A percentile compares a stretch with the other conserved stretches of the same genome.
Conservation (phyloP, 1,140 invertebrate genomes). For the Parasteatoda tepidariorum region DNA sequence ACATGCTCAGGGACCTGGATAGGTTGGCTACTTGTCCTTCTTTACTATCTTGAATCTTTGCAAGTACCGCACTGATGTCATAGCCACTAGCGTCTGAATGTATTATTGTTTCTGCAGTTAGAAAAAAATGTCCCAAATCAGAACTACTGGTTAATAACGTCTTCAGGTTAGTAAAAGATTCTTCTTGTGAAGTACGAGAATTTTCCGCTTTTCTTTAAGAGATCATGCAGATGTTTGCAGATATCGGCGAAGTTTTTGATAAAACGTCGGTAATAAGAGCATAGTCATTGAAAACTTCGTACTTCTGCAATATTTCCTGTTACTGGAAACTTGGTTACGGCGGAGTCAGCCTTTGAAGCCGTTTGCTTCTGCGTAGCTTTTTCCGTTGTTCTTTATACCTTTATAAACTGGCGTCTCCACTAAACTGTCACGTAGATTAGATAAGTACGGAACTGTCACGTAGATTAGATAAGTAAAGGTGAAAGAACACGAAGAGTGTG, state of each 20-base stretch:
- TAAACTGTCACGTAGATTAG: too few species aligned
- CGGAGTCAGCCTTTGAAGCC: too few species aligned
- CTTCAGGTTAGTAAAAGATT: conserved; percentile 30
- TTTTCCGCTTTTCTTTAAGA: background rate
- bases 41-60: conserved; percentile 66
- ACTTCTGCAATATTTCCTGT: background rate
- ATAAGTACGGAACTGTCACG: too few species aligned
- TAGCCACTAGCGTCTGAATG: conserved; percentile 69
- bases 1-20: background rate
- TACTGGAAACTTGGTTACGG: conserved; percentile 60
- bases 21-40: conserved; percentile 63
- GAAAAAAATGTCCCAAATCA: conserved; percentile 2
- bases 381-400: too few species aligned
- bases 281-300: background rate
- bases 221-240: background rate
- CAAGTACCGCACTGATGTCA: conserved; percentile 68
- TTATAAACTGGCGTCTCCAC: too few species aligned
- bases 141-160: background rate
- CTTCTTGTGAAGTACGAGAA: background rate
- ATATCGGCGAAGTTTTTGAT: conserved; percentile 20
- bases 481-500: too few species aligned
- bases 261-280: background rate
- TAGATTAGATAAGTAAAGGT: too few species aligned
- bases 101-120: conserved; percentile 63
- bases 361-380: too few species aligned